Evolutionary conservation across 2,113 vertebrate species (phyloP).

Genomic region (Gorsachius goisagi): DNA sequence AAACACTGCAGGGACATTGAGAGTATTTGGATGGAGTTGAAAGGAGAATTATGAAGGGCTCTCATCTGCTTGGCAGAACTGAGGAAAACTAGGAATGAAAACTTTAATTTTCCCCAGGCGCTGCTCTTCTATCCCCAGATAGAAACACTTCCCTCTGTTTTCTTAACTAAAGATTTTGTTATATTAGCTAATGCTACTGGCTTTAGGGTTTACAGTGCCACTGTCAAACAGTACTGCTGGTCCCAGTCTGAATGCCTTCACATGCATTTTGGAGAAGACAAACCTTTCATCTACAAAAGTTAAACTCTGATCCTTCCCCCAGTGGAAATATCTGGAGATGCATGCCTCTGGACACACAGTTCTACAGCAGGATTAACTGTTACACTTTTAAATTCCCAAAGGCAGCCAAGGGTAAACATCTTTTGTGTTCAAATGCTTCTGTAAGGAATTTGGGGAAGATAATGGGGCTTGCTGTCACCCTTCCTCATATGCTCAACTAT

Average conservation of each 20-base stretch:
- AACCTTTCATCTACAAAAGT: background rate
- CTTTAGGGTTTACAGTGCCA: background rate
- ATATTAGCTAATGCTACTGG: background rate
- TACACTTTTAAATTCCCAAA: background rate
- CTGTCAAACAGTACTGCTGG: background rate
- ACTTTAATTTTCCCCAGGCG: background rate
- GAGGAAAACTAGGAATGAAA: background rate
- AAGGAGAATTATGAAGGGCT: conserved; percentile 42
- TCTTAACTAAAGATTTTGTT: background rate
- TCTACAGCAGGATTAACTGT: background rate
- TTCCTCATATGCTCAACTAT: background rate
- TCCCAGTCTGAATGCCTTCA: background rate
- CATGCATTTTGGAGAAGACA: background rate
- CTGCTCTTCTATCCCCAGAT: background rate
- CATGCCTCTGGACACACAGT: background rate
- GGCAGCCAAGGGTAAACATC: background rate
- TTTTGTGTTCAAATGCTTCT: background rate
- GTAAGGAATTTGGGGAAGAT: background rate
- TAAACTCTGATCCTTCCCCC: background rate
- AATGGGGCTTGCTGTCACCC: background rate
- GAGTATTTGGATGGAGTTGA: conserved; percentile 34
- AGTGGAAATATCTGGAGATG: background rate
- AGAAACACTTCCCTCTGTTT: background rate
- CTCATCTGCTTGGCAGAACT: background rate
- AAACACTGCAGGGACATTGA: background rate